A percentile compares a stretch with the other conserved stretches of the same genome.
phyloP scores from a whole-genome alignment of 1,140 invertebrate species.

The Anoplophora glabripennis region DNA sequence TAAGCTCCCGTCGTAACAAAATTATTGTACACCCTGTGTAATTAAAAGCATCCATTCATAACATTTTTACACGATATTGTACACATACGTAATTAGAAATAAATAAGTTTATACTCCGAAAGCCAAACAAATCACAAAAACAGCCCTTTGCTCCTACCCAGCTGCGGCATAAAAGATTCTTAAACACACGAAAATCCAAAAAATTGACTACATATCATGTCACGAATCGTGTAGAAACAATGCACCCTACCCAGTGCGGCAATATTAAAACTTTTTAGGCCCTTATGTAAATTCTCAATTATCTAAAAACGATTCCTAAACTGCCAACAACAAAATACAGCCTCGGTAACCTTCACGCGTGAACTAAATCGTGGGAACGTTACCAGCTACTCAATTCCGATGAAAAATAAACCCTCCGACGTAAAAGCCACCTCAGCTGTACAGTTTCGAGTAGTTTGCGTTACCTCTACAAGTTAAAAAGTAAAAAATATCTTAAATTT shows the following conservation, averaged over 20 bases:
- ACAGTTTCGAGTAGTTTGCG: background rate
- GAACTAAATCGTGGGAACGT: too few relatives aligned
- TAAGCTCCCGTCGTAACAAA: conserved; percentile 3
- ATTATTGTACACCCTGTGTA: background rate
- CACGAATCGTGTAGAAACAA: background rate
- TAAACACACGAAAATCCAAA: background rate
- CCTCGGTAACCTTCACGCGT: too few relatives aligned
- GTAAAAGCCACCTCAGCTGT: too few relatives aligned
- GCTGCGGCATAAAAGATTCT: too few relatives aligned
- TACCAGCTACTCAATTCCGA: too few relatives aligned
- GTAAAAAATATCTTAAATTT: conserved; percentile 8
- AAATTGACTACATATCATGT: conserved; percentile 1
- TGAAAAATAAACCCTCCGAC: too few relatives aligned
- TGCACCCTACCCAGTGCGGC: background rate
- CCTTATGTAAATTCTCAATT: background rate
- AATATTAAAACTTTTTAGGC: background rate
- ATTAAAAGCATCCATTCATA: too few relatives aligned
- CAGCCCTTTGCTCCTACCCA: too few relatives aligned
- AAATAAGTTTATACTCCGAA: too few relatives aligned
- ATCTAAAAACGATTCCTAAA: conserved; percentile 19
- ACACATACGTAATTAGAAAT: too few relatives aligned
- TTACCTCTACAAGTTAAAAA: background rate
- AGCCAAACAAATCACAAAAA: too few relatives aligned
- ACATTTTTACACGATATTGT: too few relatives aligned
- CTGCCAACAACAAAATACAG: conserved; percentile 1